Evolutionary conservation across 1,140 invertebrate genomes (phyloP), one percentile per base, ranked within the genome.

Genomic region (Pseudomyrmex flavicornis): DNA sequence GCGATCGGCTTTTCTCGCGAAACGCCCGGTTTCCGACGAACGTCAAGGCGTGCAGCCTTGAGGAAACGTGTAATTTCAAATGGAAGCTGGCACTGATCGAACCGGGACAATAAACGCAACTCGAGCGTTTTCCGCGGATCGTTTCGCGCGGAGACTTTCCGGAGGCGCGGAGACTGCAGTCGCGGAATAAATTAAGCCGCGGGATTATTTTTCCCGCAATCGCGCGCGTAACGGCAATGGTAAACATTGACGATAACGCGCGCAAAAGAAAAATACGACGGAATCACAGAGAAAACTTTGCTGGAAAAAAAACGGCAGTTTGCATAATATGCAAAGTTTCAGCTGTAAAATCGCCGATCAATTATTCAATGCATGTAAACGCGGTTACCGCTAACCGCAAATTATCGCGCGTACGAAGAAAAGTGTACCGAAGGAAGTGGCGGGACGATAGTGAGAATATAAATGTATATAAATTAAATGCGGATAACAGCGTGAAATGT

Each of bases 61-160:
- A 69, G 66, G 0, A 20, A 70, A 79, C 54, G 65, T 79, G 5
- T 79, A 79, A 79, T 79, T 79, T 79, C 54, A 26, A 79, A 70
- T 79, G 35, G 35, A 7, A 35, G 35, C 76, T 79, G 10, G 20
- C 35, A 1, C 56, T 26, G 54, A 70, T 80, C 44, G 44, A 7
- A 35, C 20, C 54, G 26, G 66, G 22, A 80, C 72, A 80, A 80
- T 59, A 80, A 58, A 80, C 44, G n/a, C 26, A 48, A 80, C n/a
- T 10, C 35, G 15, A 69, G 10, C 15, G 54, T 70, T 79, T 79
- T 69, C 15, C 52, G 26, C 26, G 26, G 26, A 66, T 12, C 0
- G 56, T n/a, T 0, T 15, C 10, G 17, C n/a, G 59, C 35, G 20
- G 4, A 17, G 4, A 17, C 10, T 80, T 72, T 70, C 10, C 44